phyloP scores from a whole-genome alignment of 2,797 vertebrate genomes.

The Sebastes trivittatus region DNA sequence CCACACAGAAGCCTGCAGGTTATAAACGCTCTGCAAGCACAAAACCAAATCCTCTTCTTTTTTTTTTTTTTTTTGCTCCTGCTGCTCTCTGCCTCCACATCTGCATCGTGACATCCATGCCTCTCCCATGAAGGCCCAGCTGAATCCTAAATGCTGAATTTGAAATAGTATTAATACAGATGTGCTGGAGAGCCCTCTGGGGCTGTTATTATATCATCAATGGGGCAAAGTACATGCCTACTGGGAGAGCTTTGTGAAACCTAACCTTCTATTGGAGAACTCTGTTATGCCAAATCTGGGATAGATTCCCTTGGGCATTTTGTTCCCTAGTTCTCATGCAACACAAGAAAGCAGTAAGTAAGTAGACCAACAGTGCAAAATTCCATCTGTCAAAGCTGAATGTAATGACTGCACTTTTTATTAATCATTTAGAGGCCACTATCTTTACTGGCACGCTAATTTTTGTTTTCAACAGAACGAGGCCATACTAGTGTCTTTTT shows the following conservation, averaged over 20 bases:
- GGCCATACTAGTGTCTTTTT: background rate
- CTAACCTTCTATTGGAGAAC: constrained; percentile 44
- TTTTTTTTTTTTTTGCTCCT: background rate
- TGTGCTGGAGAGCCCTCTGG: constrained; percentile 45
- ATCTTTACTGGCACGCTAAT: background rate
- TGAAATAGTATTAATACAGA: constrained; percentile 61
- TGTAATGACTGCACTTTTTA: constrained; percentile 20
- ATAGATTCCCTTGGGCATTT: constrained; percentile 27
- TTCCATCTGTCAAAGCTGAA: constrained; percentile 24
- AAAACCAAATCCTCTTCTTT: constrained; percentile 25
- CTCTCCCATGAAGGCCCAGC: constrained; percentile 16
- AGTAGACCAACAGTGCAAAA: constrained; percentile 20
- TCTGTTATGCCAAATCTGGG: constrained; percentile 55
- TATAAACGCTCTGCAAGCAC: constrained; percentile 14
- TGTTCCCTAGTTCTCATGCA: constrained; percentile 21
- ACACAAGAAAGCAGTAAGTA: constrained; percentile 2
- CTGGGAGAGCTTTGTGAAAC: constrained; percentile 54
- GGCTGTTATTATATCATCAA: constrained; percentile 55
- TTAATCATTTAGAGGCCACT: constrained; percentile 36
- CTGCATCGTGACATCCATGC: constrained; percentile 23
- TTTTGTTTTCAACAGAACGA: background rate
- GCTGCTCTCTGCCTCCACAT: constrained; percentile 14
- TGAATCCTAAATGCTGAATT: constrained; percentile 59
- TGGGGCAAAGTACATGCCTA: constrained; percentile 40
- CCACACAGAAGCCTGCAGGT: constrained; percentile 28